phyloP scores from a whole-genome alignment of 1,140 invertebrate species.

The Lethrus apterus region DNA sequence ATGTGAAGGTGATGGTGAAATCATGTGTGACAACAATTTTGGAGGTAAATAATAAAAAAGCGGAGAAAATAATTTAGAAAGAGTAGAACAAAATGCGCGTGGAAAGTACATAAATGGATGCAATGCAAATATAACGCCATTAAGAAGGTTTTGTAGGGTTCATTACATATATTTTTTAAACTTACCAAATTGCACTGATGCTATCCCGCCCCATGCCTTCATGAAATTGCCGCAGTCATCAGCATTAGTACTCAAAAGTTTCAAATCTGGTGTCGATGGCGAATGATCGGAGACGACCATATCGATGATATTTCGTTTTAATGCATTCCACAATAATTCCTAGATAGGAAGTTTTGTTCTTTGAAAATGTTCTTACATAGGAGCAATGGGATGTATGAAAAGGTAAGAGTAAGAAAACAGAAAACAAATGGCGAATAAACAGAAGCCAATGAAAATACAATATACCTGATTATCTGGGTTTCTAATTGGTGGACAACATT shows the following conservation, averaged over 20 bases:
- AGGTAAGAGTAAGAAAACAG: too few species aligned
- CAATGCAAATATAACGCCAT: too few species aligned
- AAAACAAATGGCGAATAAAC: conserved; percentile 5
- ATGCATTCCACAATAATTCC: conserved; percentile 54
- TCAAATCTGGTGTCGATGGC: conserved; percentile 59
- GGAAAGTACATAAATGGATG: too few species aligned
- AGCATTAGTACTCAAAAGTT: conserved; percentile 45
- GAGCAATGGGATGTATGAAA: too few species aligned
- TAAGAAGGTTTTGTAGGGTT: too few species aligned
- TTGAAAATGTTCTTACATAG: too few species aligned
- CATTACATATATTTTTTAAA: too few species aligned
- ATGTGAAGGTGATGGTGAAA: too few species aligned
- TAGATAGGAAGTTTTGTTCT: conserved; percentile 32
- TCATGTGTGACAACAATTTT: too few species aligned
- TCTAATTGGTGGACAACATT: conserved; percentile 66
- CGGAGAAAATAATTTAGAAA: too few species aligned
- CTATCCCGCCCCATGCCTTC: conserved; percentile 65
- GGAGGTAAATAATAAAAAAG: too few species aligned
- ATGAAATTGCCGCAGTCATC: conserved; percentile 54
- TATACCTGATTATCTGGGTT: conserved; percentile 50
- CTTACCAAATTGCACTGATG: conserved; percentile 60
- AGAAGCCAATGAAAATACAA: not conserved
- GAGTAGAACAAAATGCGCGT: too few species aligned
- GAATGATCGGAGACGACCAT: conserved; percentile 70
- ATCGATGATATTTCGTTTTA: conserved; percentile 50